Base-by-base conservation (phyloP, 2,113 vertebrate species). In the Thalassoma bifasciatum region DNA sequence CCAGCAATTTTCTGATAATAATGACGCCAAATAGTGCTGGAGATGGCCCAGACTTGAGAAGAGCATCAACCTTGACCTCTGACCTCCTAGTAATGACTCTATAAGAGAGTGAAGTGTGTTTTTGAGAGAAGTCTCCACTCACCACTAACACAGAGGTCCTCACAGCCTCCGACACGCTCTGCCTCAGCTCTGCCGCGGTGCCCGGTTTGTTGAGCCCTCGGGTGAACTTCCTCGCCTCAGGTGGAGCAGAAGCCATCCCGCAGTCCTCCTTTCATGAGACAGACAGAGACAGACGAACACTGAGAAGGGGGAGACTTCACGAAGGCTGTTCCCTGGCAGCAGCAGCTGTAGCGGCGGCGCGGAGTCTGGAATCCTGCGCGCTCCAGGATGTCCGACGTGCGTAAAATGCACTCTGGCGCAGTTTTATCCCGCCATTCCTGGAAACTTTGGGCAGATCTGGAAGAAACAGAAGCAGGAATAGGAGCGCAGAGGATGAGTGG, bases 101-200 rank as follows among this genome's bases (percentile, higher is more conserved):
- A 44, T 14, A 10, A 21, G 19, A 50, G n/a, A 50, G 21, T 3
- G 8, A 6, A 56, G 14, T 16, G 23, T 54, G 12, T 9, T 3
- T 38, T 8, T n/a, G 42, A 24, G 24, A 24, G 24, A 11, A 8
- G 13, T 38, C 14, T 11, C 21, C 14, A 0, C 95, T 95, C 90
- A 98, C 97, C 95, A 96, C 65, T 1, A 97, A 79, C 73, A 96
- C 95, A 0, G 97, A 98, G 66, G 95, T 95, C 79, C 97, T 91
- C 82, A 98, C 96, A 60, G 95, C 97, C 93, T 98, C 97, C 2
- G 96, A 98, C 44, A 97, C 96, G 92, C 97, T 98, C 81, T 97
- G 97, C 81, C 97, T 93, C 89, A 97, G 91, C 93, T 97, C 97
- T 13, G 96, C 97, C 50, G 97, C 97, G 54, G 97, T 98, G 66